Evolutionary conservation across 2,797 vertebrate genomes (phyloP).

Genomic region (Salarias fasciatus): DNA sequence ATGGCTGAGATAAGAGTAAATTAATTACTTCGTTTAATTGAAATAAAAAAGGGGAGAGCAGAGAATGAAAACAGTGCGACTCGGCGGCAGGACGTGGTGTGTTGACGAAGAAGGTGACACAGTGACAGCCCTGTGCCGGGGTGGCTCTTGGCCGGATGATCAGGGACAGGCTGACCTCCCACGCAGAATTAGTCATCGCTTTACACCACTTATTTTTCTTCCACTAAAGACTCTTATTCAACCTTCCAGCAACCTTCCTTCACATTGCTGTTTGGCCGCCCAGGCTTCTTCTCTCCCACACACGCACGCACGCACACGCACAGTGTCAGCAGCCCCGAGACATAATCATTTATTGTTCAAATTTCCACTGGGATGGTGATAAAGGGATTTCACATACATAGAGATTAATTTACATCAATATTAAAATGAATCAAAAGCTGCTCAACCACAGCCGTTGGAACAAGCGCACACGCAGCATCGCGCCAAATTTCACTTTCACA

Average conservation of each 20-base stretch:
- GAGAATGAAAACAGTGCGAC: slow-evolving; percentile 9
- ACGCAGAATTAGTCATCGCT: slow-evolving; percentile 84
- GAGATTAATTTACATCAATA: slow-evolving; percentile 7
- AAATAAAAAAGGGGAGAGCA: no score
- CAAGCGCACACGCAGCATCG: slow-evolving; percentile 4
- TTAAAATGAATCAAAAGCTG: not conserved
- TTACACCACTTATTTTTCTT: slow-evolving; percentile 70
- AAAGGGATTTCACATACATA: slow-evolving; percentile 30
- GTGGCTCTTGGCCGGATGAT: slow-evolving; percentile 75
- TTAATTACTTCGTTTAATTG: no score
- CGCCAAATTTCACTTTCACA: slow-evolving; percentile 5
- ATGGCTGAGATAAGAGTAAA: no score
- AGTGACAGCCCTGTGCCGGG: slow-evolving; percentile 63
- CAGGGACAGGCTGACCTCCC: slow-evolving; percentile 81
- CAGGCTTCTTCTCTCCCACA: slow-evolving; percentile 55
- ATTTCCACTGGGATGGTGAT: slow-evolving; percentile 46
- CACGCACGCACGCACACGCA: slow-evolving; percentile 26
- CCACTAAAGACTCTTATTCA: slow-evolving; percentile 71
- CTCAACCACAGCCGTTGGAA: slow-evolving; percentile 9
- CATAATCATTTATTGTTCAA: slow-evolving; percentile 49
- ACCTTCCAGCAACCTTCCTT: slow-evolving; percentile 68
- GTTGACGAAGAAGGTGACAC: slow-evolving; percentile 52
- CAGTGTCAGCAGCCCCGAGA: slow-evolving; percentile 41
- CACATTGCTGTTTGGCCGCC: slow-evolving; percentile 48
- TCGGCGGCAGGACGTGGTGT: slow-evolving; percentile 40